A percentile compares a stretch with the other conserved stretches of the same genome.
phyloP scores from a whole-genome alignment of 2,888 invertebrate genomes.

The Aelia acuminata region DNA sequence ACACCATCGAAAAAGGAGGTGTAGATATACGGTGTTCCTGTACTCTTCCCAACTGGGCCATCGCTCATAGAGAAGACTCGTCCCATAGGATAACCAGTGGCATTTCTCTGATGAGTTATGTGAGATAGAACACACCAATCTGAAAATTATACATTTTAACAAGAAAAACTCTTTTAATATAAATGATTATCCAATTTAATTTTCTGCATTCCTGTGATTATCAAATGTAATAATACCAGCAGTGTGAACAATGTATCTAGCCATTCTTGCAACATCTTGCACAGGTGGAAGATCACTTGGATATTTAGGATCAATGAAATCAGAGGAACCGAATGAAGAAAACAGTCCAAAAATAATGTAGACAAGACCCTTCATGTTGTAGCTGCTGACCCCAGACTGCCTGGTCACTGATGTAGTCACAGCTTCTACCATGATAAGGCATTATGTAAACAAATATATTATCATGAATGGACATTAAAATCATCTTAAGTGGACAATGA shows the following conservation, averaged over 20 bases:
- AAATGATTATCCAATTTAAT: too few relatives aligned
- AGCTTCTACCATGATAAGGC: conserved; percentile 26
- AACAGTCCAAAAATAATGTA: neutral
- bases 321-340: neutral
- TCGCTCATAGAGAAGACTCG: conserved; percentile 81
- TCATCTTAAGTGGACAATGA: neutral
- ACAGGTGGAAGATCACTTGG: conserved; percentile 72
- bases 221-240: conserved; percentile 73
- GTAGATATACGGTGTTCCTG: conserved; percentile 82
- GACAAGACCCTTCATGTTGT: neutral
- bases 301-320: neutral
- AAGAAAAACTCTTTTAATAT: too few relatives aligned
- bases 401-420: neutral
- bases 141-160: too few relatives aligned
- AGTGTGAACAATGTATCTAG: conserved; percentile 80
- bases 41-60: conserved; percentile 77
- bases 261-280: conserved; percentile 77
- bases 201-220: neutral
- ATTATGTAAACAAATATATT: neutral
- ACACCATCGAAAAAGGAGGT: conserved; percentile 68
- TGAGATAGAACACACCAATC: conserved; percentile 60
- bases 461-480: neutral
- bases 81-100: conserved; percentile 78
- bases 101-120: conserved; percentile 74
- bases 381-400: neutral